phyloP scores from a whole-genome alignment of 2,888 invertebrate species.

The Marasmarcha lunaedactyla region DNA sequence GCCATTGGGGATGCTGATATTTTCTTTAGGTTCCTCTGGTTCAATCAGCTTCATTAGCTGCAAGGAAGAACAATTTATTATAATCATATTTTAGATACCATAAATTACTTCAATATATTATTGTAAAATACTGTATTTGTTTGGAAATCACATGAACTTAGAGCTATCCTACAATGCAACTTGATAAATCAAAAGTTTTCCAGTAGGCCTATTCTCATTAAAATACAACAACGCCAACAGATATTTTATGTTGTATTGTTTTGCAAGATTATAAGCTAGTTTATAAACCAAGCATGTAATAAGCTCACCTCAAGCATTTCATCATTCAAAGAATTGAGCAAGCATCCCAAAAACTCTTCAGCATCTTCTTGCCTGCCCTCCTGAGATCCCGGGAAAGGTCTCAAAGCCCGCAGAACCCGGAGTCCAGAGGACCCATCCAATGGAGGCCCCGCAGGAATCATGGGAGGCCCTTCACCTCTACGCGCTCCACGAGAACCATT shows the following conservation, averaged over 20 bases:
- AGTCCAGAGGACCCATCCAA: conserved; percentile 92
- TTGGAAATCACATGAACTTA: too few relatives aligned
- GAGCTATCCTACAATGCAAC: too few relatives aligned
- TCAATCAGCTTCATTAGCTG: conserved; percentile 73
- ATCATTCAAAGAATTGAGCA: conserved; percentile 94
- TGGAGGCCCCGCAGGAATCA: conserved; percentile 79
- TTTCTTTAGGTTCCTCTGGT: conserved; percentile 59
- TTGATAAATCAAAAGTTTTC: too few relatives aligned
- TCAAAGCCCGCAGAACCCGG: conserved; percentile 82
- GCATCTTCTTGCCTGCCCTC: conserved; percentile 97
- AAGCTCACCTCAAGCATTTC: conserved; percentile 90
- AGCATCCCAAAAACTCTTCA: conserved; percentile 94
- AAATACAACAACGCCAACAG: too few relatives aligned
- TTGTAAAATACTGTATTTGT: conserved; percentile 1
- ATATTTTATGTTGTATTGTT: too few relatives aligned
- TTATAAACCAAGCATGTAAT: too few relatives aligned
- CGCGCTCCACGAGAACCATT: conserved; percentile 39
- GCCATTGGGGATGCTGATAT: conserved; percentile 43
- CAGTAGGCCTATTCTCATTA: too few relatives aligned
- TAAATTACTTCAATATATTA: background rate
- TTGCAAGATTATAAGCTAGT: too few relatives aligned
- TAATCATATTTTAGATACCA: too few relatives aligned
- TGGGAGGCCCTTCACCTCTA: conserved; percentile 39
- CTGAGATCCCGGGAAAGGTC: conserved; percentile 73
- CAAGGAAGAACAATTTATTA: conserved; percentile 9